Evolutionary conservation across 2,113 vertebrate species (phyloP), one percentile per base, ranked within the genome.

Genomic region (Xerus inauris): DNA sequence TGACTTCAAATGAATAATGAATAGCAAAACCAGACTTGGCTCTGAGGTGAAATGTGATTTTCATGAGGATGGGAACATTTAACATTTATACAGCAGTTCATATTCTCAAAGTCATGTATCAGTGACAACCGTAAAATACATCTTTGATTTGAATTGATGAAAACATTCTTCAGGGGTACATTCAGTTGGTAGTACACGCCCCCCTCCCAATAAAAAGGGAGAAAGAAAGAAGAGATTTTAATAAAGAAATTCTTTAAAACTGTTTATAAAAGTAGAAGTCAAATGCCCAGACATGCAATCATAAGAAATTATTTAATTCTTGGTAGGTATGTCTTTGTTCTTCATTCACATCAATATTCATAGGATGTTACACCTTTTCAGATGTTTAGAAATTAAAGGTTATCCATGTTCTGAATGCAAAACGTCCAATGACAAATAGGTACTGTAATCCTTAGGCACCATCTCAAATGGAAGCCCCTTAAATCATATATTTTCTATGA

Each of bases 1-100:
- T 95, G 65, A 93, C 75, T 95, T 92, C 82, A 91, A 84, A 90
- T 97, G 87, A 97, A 97, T 97, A 96, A 97, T 96, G 91, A 96
- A 96, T 96, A 92, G 28, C 45, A 97, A 94, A 97, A 89, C 14
- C 82, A 95, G 92, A 77, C 62, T 93, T 8, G 8, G 75, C 81
- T 96, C 51, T 94, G 89, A 96, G 87, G 80, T 96, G 85, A 96
- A 94, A 97, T 97, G 95, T 89, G 97, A 94, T 95, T 96, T 96
- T 97, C 79, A 97, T 94, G 89, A 97, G 89, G 76, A 96, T 97
- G 80, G 93, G 54, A 96, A 89, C 80, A 96, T 96, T 95, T 94
- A 93, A 95, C 89, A 96, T 96, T 94, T 96, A 89, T 85, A 92
- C 8, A 91, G 89, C 67, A 65, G 69, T 95, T 96, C 96, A 84